These are phyloP conservation scores for Macquaria ambigua DNA, from an alignment of 2,113 vertebrate genomes.

Conservation along the genomic window DNA sequence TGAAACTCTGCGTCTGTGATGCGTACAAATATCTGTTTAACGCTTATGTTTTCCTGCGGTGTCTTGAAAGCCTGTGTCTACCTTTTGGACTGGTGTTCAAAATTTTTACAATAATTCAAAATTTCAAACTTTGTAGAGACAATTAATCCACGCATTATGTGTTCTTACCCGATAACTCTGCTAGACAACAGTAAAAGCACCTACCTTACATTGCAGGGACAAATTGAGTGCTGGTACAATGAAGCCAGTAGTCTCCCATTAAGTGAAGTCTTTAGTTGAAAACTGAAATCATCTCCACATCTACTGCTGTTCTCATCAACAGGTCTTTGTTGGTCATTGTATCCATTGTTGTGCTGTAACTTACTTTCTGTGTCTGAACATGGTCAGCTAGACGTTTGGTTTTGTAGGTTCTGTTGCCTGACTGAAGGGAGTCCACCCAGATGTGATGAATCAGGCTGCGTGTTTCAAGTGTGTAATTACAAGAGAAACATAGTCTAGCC, in stretches of 20 bases:
- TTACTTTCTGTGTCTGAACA: neutral
- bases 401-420: constrained; percentile 2
- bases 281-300: constrained; percentile 1
- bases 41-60: neutral
- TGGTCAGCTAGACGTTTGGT: neutral
- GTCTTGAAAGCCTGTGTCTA: neutral
- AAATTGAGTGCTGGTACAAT: neutral
- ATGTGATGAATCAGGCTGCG: constrained; percentile 21
- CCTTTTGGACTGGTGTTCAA: neutral
- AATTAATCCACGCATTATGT: neutral
- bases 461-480: constrained; percentile 56
- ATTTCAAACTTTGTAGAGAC: neutral
- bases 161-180: neutral
- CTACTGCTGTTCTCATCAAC: neutral
- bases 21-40: neutral
- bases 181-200: neutral
- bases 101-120: neutral
- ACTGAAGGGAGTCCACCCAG: constrained; percentile 40
- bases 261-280: constrained; percentile 3
- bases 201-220: constrained; percentile 40
- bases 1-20: neutral
- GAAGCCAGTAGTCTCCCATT: constrained; percentile 6
- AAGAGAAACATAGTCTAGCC: constrained; percentile 18
- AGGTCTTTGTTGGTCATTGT: neutral
- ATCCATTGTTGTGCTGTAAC: neutral